Evolutionary conservation across 2,888 invertebrate genomes (phyloP).

Genomic region (Polylopha cassiicola): DNA sequence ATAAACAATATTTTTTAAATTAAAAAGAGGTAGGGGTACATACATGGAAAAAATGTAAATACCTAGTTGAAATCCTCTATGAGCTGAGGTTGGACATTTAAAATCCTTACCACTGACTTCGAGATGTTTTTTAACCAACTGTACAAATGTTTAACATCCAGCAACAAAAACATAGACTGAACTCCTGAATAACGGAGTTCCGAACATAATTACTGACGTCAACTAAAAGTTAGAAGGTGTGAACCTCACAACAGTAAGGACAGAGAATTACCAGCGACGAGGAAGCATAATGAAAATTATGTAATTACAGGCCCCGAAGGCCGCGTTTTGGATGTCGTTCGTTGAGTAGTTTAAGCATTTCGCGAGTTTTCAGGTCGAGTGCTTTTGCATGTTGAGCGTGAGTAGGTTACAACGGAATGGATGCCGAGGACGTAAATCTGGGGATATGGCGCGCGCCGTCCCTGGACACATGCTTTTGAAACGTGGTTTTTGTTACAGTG

Average conservation of each 20-base stretch:
- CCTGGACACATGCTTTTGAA: constrained; percentile 42
- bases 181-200: too few species aligned
- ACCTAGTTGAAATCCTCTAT: too few species aligned
- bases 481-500: constrained; percentile 27
- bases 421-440: constrained; percentile 58
- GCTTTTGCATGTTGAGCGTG: constrained; percentile 63
- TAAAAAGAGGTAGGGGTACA: too few species aligned
- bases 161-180: too few species aligned
- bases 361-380: constrained; percentile 55
- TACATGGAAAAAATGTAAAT: too few species aligned
- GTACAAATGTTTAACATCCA: too few species aligned
- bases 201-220: constrained; percentile 2
- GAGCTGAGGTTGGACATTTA: too few species aligned
- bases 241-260: constrained; percentile 15
- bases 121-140: too few species aligned
- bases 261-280: constrained; percentile 19
- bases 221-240: constrained; percentile 11
- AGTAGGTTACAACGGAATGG: constrained; percentile 60
- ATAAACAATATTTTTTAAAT: too few species aligned
- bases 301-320: constrained; percentile 41
- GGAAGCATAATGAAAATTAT: constrained; percentile 42
- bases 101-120: too few species aligned
- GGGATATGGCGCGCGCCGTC: constrained; percentile 46
- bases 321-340: constrained; percentile 33
- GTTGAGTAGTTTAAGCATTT: constrained; percentile 48